Base-by-base conservation (phyloP, 2,113 vertebrate species). In the Malurus melanocephalus region DNA sequence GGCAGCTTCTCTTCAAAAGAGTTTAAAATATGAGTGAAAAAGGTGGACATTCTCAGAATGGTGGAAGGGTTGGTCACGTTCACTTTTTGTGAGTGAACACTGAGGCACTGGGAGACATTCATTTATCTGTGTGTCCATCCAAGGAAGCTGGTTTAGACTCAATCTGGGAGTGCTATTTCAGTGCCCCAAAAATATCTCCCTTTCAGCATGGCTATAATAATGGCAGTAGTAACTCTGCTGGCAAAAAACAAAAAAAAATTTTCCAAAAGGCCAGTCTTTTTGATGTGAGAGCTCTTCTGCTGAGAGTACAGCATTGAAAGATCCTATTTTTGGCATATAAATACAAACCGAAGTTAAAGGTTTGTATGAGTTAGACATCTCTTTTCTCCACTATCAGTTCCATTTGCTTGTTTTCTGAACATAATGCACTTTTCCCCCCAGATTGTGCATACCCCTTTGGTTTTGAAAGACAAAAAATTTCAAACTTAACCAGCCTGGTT, bases 361-460 rank as follows among this genome's bases (percentile, higher is more conserved):
- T 78, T 94, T 88, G 51, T 62, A 65, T 8, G 38, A 88, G 33
- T 68, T 75, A 61, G 75, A 78, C 81, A 65, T 57, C 18, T 72
- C 10, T 87, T 78, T 3, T 11, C 8, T 80, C 13, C 79, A 12
- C 45, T 79, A 5, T 67, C 23, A 17, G 6, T 48, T 75, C 19
- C 16, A 33, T 82, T 60, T 85, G 21, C 60, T 85, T 87, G 16
- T 80, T 82, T 92, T 68, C 60, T 74, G 71, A 73, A 49, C 0
- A 0, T 32, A 61, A 30, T 52, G 9, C 0, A 0, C n/a, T 66
- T 55, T 32, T 13, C 0, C 4, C 10, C 32, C 22, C 10, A 4
- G 19, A 66, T 26, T 61, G 16, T 87, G 64, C 51, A 55, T 87
- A 27, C 4, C 10, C 14, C 55, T 73, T 82, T 66, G 20, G 21